These are phyloP conservation scores for Arizona elegans DNA, from an alignment of 2,113 vertebrate species.

Conservation along the genomic window DNA sequence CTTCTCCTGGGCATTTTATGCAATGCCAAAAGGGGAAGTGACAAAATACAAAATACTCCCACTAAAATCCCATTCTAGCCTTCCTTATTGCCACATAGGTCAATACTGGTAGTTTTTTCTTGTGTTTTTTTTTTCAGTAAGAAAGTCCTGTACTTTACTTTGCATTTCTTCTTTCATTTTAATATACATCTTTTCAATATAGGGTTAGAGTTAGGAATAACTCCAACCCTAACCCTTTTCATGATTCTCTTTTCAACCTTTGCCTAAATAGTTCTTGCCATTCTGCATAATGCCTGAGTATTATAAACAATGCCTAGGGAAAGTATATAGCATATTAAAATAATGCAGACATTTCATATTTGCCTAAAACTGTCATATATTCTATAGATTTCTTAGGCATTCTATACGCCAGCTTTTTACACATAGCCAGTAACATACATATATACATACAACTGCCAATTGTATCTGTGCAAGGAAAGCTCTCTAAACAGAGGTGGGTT, in stretches of 20 bases:
- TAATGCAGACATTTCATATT: not conserved
- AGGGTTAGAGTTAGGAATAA: not conserved
- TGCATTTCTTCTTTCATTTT: not conserved
- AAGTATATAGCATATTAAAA: not conserved
- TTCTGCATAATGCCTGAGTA: not conserved
- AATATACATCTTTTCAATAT: not conserved
- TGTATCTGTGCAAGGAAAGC: not conserved
- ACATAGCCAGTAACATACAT: not conserved
- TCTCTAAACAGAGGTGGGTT: no score
- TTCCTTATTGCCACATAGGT: no score
- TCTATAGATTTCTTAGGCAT: not conserved
- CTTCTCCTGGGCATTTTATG: not conserved
- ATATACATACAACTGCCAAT: not conserved
- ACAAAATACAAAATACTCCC: not conserved
- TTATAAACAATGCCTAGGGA: not conserved
- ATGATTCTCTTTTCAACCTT: not conserved
- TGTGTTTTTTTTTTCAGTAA: no score
- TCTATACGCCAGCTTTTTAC: not conserved
- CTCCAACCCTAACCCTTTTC: not conserved
- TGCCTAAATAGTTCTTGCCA: not conserved
- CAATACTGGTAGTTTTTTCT: no score
- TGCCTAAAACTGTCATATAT: not conserved
- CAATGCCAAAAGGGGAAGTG: not conserved
- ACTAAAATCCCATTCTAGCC: not conserved
- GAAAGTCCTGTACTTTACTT: no score